phyloP scores from a whole-genome alignment of 2,797 vertebrate genomes.

The Caiman crocodilus region DNA sequence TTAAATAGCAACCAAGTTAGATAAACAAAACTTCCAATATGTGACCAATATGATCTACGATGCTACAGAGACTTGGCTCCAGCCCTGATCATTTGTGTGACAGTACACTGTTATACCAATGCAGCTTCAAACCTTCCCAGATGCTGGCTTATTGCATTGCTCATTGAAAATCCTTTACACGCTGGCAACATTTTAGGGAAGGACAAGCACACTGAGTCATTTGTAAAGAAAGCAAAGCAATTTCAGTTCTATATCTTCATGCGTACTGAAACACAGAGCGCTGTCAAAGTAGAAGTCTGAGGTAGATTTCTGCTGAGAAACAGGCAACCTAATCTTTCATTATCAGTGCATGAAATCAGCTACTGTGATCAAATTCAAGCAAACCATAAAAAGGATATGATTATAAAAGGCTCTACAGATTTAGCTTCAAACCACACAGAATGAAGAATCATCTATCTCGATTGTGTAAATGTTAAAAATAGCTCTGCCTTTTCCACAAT shows the following conservation, averaged over 20 bases:
- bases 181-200: constrained; percentile 86
- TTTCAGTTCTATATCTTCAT: constrained; percentile 83
- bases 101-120: constrained; percentile 80
- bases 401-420: constrained; percentile 82
- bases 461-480: constrained; percentile 85
- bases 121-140: constrained; percentile 81
- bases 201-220: constrained; percentile 86
- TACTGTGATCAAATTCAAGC: constrained; percentile 83
- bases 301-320: constrained; percentile 83
- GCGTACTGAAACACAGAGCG: constrained; percentile 76
- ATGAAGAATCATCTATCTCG: constrained; percentile 80
- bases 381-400: constrained; percentile 76
- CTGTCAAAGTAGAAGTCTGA: constrained; percentile 83
- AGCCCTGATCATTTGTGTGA: constrained; percentile 81
- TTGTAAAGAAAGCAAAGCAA: constrained; percentile 87
- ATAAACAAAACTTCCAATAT: constrained; percentile 84
- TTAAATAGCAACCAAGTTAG: constrained; percentile 79
- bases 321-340: constrained; percentile 84
- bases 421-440: constrained; percentile 79
- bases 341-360: constrained; percentile 86
- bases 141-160: constrained; percentile 84
- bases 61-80: constrained; percentile 78
- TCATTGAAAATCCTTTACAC: constrained; percentile 88
- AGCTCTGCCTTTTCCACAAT: constrained; percentile 82
- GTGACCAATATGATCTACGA: constrained; percentile 75